Conservation (phyloP, 2,797 vertebrate genomes). For the Garrulus glandarius region DNA sequence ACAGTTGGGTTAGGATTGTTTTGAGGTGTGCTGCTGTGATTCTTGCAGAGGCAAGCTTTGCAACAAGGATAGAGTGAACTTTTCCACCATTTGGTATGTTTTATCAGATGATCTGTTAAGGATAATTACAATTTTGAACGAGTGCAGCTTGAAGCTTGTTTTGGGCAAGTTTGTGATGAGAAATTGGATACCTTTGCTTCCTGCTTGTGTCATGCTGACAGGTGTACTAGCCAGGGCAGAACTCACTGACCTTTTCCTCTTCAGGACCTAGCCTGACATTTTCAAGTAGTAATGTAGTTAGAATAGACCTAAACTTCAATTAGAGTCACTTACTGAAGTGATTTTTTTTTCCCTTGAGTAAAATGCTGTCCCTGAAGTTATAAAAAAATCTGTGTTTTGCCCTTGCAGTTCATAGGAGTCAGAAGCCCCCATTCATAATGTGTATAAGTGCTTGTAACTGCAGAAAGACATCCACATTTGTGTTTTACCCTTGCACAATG, state of each 20-base stretch:
- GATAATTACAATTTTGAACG: constrained; percentile 41
- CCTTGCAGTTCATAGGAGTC: background rate
- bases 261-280: background rate
- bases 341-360: background rate
- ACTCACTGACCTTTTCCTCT: background rate
- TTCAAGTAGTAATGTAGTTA: background rate
- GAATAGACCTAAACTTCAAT: background rate
- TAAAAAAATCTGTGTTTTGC: background rate
- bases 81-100: constrained; percentile 22
- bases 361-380: background rate
- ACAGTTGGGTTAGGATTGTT: background rate
- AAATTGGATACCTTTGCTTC: constrained; percentile 30
- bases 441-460: background rate
- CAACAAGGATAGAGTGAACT: background rate
- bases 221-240: constrained; percentile 28
- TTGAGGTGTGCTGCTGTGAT: background rate
- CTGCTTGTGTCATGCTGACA: constrained; percentile 32
- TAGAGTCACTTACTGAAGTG: background rate
- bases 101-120: constrained; percentile 48
- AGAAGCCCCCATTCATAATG: background rate
- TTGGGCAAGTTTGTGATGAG: constrained; percentile 37
- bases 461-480: background rate
- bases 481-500: background rate
- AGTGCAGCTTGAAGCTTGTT: constrained; percentile 16
- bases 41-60: constrained; percentile 43